These are phyloP conservation scores for Antechinus flavipes DNA, from an alignment of 2,113 vertebrate species.

Conservation along the genomic window DNA sequence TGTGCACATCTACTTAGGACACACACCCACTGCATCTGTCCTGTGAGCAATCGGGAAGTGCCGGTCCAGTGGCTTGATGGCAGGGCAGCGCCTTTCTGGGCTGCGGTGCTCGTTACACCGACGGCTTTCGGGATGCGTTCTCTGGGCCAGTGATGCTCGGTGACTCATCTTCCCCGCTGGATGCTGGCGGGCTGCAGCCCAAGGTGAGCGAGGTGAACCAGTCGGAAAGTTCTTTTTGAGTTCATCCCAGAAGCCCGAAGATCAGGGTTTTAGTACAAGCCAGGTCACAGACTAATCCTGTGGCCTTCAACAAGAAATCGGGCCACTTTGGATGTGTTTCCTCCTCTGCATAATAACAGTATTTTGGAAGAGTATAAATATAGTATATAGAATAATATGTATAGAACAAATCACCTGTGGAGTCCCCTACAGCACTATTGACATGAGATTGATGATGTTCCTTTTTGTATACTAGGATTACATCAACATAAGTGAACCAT, in stretches of 20 bases:
- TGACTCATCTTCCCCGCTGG: conserved; percentile 12
- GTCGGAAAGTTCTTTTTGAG: background rate
- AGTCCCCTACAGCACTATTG: background rate
- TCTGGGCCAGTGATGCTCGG: background rate
- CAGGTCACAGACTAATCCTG: background rate
- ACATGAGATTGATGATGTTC: background rate
- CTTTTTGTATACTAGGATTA: background rate
- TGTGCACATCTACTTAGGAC: background rate
- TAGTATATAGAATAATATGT: background rate
- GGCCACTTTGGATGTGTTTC: background rate
- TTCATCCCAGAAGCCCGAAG: background rate
- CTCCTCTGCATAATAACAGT: background rate
- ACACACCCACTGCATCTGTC: conserved; percentile 19
- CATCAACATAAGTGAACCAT: background rate
- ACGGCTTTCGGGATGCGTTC: conserved; percentile 11
- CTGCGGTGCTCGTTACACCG: conserved; percentile 14
- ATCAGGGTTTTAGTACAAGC: background rate
- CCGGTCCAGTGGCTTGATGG: conserved; percentile 1
- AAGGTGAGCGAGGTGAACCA: conserved; percentile 42
- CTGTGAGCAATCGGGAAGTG: conserved; percentile 10
- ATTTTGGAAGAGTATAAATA: no score
- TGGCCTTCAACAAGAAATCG: background rate
- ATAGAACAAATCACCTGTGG: background rate
- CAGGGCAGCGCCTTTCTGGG: conserved; percentile 30
- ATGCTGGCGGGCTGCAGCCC: background rate